Evolutionary conservation across 1,140 invertebrate genomes (phyloP).

Genomic region (Asobara japonica): DNA sequence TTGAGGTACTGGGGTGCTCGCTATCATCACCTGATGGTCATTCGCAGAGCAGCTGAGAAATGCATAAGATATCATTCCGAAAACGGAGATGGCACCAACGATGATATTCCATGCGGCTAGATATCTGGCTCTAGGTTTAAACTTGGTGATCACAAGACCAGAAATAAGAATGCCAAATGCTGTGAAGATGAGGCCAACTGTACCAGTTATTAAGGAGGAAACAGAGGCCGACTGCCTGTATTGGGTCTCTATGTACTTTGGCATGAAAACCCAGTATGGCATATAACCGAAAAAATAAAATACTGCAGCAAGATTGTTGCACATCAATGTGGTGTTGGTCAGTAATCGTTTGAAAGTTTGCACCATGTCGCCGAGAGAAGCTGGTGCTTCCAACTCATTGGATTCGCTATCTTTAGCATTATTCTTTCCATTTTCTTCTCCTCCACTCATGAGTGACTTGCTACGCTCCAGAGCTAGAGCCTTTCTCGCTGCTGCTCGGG

Average conservation of each 20-base stretch:
- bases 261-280: slow-evolving; percentile 81
- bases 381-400: slow-evolving; percentile 56
- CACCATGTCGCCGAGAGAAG: slow-evolving; percentile 70
- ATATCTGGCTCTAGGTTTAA: slow-evolving; percentile 74
- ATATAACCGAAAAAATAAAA: slow-evolving; percentile 79
- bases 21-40: slow-evolving; percentile 65
- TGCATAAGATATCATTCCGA: slow-evolving; percentile 74
- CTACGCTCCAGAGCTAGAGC: slow-evolving; percentile 61
- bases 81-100: slow-evolving; percentile 72
- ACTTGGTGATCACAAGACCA: slow-evolving; percentile 75
- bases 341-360: slow-evolving; percentile 72
- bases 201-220: slow-evolving; percentile 76
- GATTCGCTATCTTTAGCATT: slow-evolving; percentile 43
- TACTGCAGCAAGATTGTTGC: slow-evolving; percentile 74
- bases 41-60: slow-evolving; percentile 76
- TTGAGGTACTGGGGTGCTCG: slow-evolving; percentile 56
- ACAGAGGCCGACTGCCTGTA: slow-evolving; percentile 78
- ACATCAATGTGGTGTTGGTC: slow-evolving; percentile 75
- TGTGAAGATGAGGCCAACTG: slow-evolving; percentile 77
- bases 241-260: slow-evolving; percentile 81
- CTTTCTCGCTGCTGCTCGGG: slow-evolving; percentile 70
- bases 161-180: slow-evolving; percentile 76
- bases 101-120: slow-evolving; percentile 80
- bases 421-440: not conserved
- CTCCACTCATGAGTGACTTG: slow-evolving; percentile 53